Conservation (phyloP, 2,888 invertebrate genomes). For the Oscheius sp. region DNA sequence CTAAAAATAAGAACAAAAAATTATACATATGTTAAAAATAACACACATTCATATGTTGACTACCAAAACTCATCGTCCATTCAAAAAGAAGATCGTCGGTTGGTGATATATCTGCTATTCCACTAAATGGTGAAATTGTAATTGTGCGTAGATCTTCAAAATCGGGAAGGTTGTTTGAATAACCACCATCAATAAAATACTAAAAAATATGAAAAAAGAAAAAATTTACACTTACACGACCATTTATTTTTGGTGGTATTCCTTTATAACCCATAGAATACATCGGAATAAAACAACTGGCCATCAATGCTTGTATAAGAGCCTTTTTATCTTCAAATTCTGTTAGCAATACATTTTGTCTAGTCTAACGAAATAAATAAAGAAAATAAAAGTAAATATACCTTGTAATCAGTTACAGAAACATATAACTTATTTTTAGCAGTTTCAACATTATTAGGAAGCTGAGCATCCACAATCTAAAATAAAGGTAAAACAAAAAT, state of each 20-base stretch:
- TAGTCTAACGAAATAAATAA: slow-evolving; percentile 39
- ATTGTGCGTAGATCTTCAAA: slow-evolving; percentile 88
- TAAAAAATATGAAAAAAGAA: slow-evolving; percentile 55
- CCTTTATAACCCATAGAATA: slow-evolving; percentile 82
- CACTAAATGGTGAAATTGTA: slow-evolving; percentile 87
- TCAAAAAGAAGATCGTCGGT: slow-evolving; percentile 58
- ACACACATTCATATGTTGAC: slow-evolving; percentile 63
- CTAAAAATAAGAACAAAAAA: slow-evolving; percentile 47
- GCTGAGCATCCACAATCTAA: slow-evolving; percentile 48
- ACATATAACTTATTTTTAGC: slow-evolving; percentile 53
- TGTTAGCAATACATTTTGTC: slow-evolving; percentile 56
- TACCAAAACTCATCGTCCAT: slow-evolving; percentile 63
- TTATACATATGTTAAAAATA: background rate
- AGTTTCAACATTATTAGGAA: slow-evolving; percentile 51
- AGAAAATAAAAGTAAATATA: slow-evolving; percentile 12
- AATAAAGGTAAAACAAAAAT: slow-evolving; percentile 6
- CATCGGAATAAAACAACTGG: slow-evolving; percentile 88
- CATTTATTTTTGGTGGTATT: slow-evolving; percentile 80
- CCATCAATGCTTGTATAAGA: slow-evolving; percentile 70
- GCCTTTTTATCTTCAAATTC: slow-evolving; percentile 52
- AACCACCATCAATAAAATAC: slow-evolving; percentile 91
- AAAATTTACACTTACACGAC: slow-evolving; percentile 70
- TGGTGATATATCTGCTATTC: slow-evolving; percentile 60
- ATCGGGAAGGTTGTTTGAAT: slow-evolving; percentile 90
- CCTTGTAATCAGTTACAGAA: slow-evolving; percentile 56